Conservation (phyloP, 2,797 vertebrate genomes). For the Onychomys arenicola region DNA sequence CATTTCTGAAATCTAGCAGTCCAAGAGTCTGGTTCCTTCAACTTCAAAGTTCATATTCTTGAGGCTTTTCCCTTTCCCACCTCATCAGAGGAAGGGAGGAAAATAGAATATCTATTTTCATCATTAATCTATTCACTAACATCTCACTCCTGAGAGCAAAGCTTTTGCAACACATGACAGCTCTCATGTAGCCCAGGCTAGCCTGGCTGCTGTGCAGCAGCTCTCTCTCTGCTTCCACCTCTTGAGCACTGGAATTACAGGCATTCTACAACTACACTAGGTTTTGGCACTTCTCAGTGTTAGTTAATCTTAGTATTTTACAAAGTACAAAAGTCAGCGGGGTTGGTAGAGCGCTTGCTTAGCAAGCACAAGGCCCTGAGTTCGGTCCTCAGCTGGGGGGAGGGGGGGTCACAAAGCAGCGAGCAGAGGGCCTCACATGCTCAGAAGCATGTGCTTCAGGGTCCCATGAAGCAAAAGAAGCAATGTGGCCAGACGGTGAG, state of each 20-base stretch:
- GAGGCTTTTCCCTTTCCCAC: neutral
- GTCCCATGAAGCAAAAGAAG: neutral
- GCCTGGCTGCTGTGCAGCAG: neutral
- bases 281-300: slow-evolving; percentile 5
- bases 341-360: too few relatives aligned
- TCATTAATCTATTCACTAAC: neutral
- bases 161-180: neutral
- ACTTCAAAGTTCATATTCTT: slow-evolving; percentile 30
- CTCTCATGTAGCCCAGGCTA: neutral
- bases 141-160: neutral
- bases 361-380: too few relatives aligned
- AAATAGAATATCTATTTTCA: slow-evolving; percentile 25
- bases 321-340: slow-evolving; percentile 63
- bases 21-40: neutral
- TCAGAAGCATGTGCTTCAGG: neutral
- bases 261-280: neutral
- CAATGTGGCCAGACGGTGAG: neutral
- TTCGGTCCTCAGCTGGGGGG: too few relatives aligned
- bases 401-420: too few relatives aligned
- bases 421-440: neutral
- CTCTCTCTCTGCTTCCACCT: neutral
- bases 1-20: slow-evolving; percentile 45
- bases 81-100: neutral
- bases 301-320: slow-evolving; percentile 14
- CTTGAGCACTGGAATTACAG: neutral